Evolutionary conservation across 1,140 invertebrate species (phyloP), one percentile per base, ranked within the genome.

Genomic region (Hyposmocoma kahamanoa): DNA sequence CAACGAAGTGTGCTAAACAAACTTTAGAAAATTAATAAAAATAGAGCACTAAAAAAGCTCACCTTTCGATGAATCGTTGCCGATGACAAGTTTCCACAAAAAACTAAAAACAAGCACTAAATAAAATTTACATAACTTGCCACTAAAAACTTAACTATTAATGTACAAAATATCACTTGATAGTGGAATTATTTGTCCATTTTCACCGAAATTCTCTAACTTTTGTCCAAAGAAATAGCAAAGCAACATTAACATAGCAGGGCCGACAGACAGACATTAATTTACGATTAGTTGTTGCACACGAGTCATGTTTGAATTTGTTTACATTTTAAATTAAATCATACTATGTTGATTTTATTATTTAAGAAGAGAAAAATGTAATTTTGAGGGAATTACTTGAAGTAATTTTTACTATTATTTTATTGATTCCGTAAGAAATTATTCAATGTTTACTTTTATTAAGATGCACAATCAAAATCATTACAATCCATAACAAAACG

Each of bases 21-120:
- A 36, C 32, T 36, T 36, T 36, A 8, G 32, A n/a, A 2, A 17
- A 36, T n/a, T n/a, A 36, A 36, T 36, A 36, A 17, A 36, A 36
- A 36, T 36, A 36, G 32, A n/a, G n/a, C n/a, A n/a, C n/a, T 36
- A 36, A 8, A 17, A 36, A 36, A 36, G 32, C 32, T 36, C 32
- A 36, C 32, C 32, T 36, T 36, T 36, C 32, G 18, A 36, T 17
- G 32, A 36, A 6, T 36, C 32, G 13, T 17, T 1, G 15, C n/a
- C 32, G 32, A 36, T 17, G 10, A 36, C 32, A 36, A 17, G 32
- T 36, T 36, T 36, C 32, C 11, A 36, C 24, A 11, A 26, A 36
- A 36, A 36, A 36, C 15, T 17, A 36, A 36, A 36, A n/a, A n/a
- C 18, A 15, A 2, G 15, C 32, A 36, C 32, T 10, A 15, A 17